Base-by-base conservation (phyloP, 1,140 invertebrate genomes). In the Ostrea denselamellosa region DNA sequence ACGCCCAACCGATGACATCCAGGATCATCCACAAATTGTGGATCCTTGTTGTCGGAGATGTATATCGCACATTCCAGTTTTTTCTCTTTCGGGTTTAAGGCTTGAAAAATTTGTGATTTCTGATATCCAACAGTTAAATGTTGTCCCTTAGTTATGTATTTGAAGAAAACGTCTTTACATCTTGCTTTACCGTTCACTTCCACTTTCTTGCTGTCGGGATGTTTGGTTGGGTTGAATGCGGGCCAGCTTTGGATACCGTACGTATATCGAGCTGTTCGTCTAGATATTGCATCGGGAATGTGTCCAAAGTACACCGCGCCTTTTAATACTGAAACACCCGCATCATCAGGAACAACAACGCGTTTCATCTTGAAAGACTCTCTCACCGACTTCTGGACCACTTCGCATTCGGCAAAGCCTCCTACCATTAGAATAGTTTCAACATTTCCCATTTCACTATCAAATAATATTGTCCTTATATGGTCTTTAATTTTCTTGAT, bases 401-500 rank as follows among this genome's bases (percentile, higher is more conserved):
- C 53, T 58, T 68, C 52, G 52, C 82, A 89, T 62, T 90, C 86
- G 0, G 88, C 89, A 81, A 89, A 90, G 14, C 88, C 86, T 17
- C 90, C 90, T 22, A 90, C 85, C 88, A 90, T 87, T 44, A 90
- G 62, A 58, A 90, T 82, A 14, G 62, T 86, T 28, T 86, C 62
- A 8, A 87, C 85, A 17, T 58, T 85, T 83, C 53, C 25, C 19
- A 86, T 71, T 34, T 58, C 25, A 17, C 62, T 25, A 19, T 86
- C 65, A 54, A 86, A 22, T 14, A 90, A 54, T 12, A 89, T 44
- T 34, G 51, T 56, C 51, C 85, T 34, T n/a, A 90, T 53, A 84
- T 89, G 88, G 5, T 28, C 34, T 14, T 87, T 52, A 17, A 89
- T 89, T 22, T 83, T 82, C 17, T 87, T 17, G 28, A 85, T 85